phyloP scores from a whole-genome alignment of 2,113 vertebrate genomes.

The Lampris incognitus region DNA sequence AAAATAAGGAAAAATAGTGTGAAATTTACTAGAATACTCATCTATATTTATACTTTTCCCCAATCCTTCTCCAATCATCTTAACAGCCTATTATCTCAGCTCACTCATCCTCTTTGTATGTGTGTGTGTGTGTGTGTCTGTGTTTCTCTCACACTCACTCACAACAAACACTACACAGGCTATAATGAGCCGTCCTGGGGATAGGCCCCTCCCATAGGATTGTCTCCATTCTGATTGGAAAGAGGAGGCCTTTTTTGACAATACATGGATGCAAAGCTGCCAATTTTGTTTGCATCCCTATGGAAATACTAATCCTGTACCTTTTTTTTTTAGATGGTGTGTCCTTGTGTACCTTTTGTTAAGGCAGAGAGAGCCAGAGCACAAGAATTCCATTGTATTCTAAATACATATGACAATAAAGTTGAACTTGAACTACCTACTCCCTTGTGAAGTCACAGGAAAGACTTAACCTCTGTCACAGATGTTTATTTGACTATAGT shows the following conservation, averaged over 20 bases:
- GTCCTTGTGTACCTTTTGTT: neutral
- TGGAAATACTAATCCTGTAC: too few relatives aligned
- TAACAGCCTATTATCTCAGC: conserved; percentile 22
- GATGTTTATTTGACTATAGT: too few relatives aligned
- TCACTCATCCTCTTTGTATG: conserved; percentile 18
- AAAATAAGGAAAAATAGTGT: too few relatives aligned
- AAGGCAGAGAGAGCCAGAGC: too few relatives aligned
- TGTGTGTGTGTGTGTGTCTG: conserved; percentile 4
- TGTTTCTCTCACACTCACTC: neutral
- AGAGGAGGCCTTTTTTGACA: conserved; percentile 18
- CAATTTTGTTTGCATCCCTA: too few relatives aligned
- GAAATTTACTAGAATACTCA: neutral
- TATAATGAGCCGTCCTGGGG: conserved; percentile 62
- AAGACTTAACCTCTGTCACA: too few relatives aligned
- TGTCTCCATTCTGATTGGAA: conserved; percentile 42
- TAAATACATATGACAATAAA: too few relatives aligned
- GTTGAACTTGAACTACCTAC: too few relatives aligned
- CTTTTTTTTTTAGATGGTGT: neutral
- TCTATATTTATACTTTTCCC: neutral
- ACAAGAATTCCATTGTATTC: too few relatives aligned
- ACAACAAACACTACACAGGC: conserved; percentile 37
- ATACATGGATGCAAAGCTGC: neutral
- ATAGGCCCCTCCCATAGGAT: conserved; percentile 24
- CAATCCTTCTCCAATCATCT: conserved; percentile 3
- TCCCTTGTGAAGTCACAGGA: neutral